These are phyloP conservation scores for Metacarcinus magister DNA, from an alignment of 2,888 invertebrate species.

Conservation along the genomic window DNA sequence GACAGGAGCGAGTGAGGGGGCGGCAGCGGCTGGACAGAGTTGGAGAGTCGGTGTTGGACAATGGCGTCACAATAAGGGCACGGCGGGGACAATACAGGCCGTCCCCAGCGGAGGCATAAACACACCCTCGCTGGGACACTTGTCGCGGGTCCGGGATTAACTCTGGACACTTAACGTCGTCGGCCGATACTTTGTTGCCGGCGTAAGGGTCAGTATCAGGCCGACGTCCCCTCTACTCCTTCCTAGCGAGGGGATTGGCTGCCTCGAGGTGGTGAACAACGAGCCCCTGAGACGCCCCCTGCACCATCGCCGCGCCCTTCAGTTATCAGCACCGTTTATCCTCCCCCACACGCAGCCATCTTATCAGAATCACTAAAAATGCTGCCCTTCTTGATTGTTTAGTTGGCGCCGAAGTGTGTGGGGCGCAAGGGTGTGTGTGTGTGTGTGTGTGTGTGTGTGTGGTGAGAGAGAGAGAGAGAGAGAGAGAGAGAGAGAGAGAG, in stretches of 20 bases:
- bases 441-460: no score
- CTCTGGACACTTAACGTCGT: conserved; percentile 75
- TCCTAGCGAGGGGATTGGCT: conserved; percentile 54
- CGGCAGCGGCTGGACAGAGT: background rate
- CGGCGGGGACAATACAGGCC: conserved; percentile 65
- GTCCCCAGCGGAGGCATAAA: conserved; percentile 73
- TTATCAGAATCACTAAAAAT: background rate
- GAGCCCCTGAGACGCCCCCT: background rate
- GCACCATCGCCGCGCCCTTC: background rate
- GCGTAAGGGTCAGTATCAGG: conserved; percentile 68
- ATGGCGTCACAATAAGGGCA: conserved; percentile 59
- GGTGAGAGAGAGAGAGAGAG: no score
- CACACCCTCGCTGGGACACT: conserved; percentile 72
- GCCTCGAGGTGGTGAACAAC: conserved; percentile 47
- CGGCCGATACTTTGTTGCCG: conserved; percentile 73
- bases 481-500: conserved; percentile 13
- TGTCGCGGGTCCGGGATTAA: conserved; percentile 77
- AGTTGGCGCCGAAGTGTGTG: background rate
- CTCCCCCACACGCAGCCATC: background rate
- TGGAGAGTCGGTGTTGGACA: background rate
- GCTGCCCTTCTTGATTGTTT: background rate
- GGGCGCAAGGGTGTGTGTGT: no score
- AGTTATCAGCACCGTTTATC: conserved; percentile 50
- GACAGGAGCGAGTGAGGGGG: background rate
- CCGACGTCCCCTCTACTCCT: background rate